A percentile compares a stretch with the other conserved stretches of the same genome.
Conservation (phyloP, 1,140 invertebrate genomes). For the Polypedilum vanderplanki region DNA sequence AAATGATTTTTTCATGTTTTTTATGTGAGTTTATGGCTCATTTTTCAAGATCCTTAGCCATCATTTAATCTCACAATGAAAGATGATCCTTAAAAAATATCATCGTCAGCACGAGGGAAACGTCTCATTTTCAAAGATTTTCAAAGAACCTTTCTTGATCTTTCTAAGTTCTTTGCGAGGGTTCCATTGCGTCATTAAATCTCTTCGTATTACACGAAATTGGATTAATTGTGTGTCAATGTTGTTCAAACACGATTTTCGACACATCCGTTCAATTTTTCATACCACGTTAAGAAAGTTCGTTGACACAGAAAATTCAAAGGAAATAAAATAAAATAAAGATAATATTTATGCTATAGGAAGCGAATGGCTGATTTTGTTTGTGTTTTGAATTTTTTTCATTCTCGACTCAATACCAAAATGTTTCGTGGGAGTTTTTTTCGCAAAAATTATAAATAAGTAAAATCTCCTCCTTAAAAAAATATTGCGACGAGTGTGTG, state of each 20-base stretch:
- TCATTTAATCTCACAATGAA: conserved; percentile 2
- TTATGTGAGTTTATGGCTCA: conserved; percentile 13
- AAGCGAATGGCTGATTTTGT: too few species aligned
- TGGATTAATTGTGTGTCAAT: conserved; percentile 28
- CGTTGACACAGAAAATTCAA: not conserved
- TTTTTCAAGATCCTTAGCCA: conserved; percentile 17
- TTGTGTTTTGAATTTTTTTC: too few species aligned
- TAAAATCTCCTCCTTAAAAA: not conserved
- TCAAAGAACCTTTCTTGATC: not conserved
- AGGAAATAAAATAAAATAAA: too few species aligned
- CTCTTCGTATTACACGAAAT: not conserved
- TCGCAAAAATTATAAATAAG: not conserved
- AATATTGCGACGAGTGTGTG: not conserved
- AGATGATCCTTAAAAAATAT: conserved; percentile 3
- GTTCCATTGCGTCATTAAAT: not conserved
- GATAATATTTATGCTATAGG: too few species aligned
- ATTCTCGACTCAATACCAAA: not conserved
- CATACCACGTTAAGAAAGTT: not conserved
- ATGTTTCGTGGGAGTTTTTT: not conserved
- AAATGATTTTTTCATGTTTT: conserved; percentile 20
- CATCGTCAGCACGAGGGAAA: not conserved
- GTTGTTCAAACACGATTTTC: conserved; percentile 7
- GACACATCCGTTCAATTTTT: not conserved
- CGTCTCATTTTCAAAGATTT: not conserved
- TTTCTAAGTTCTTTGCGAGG: not conserved